Evolutionary conservation across 2,888 invertebrate genomes (phyloP), one percentile per base, ranked within the genome.

Genomic region (Napeogenes sylphis): DNA sequence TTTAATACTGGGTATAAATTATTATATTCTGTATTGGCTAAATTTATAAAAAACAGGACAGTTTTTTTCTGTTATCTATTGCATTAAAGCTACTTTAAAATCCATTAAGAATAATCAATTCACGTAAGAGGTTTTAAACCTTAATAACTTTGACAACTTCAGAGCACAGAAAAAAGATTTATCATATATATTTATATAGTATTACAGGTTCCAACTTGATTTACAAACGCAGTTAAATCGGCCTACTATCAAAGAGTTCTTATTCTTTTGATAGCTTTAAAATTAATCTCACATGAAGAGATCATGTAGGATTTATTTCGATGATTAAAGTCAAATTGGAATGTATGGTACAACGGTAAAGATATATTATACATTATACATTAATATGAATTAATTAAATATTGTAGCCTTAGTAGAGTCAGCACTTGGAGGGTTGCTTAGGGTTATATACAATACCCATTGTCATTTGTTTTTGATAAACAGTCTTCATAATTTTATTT

Each of bases 41-140:
- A 30, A 8, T 10, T n/a, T 8, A 51, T 30, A 30, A 3, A 10
- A 51, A 58, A 47, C 47, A 14, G n/a, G 33, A 30, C 51, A 56
- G 56, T 14, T 58, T 47, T n/a, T 35, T 14, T 47, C 32, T 12
- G 21, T 21, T 21, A 21, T 21, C 21, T 47, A 45, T 14, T 35
- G 33, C 21, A 58, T 21, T 38, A 35, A 35, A n/a, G 33, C 35
- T 58, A 47, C 14, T 46, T 58, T 51, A 58, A 58, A 35, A 14
- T 58, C 30, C n/a, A 35, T 58, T 46, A 58, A 46, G 12, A 5
- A 47, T 58, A 8, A 58, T 58, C 35, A 58, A 35, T 33, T 21
- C 8, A 47, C 32, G 46, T 46, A 51, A 58, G 14, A 58, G 21
- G 47, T 33, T n/a, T 38, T 6, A 21, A 58, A 38, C 3, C 30